These are phyloP conservation scores for Drosophila novamexicana DNA, from an alignment of 1,140 invertebrate species.

Conservation along the genomic window DNA sequence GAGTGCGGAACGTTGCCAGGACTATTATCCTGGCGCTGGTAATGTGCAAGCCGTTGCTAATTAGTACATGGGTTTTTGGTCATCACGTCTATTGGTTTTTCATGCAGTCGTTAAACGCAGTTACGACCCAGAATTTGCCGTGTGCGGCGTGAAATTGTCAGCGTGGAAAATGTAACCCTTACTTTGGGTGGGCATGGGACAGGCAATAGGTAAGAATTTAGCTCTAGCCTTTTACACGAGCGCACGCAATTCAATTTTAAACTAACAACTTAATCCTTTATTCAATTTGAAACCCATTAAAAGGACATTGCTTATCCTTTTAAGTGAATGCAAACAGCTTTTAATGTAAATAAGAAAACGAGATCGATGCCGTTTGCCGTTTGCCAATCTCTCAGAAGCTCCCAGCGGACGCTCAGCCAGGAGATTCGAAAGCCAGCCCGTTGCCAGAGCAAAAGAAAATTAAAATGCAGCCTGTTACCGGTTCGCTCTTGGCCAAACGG, in stretches of 20 bases:
- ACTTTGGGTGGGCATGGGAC: neutral
- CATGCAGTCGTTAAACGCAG: conserved; percentile 4
- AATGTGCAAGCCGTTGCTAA: conserved; percentile 73
- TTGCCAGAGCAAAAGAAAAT: conserved; percentile 52
- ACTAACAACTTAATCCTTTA: conserved; percentile 85
- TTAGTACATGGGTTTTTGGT: conserved; percentile 61
- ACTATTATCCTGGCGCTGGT: conserved; percentile 47
- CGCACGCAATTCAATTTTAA: conserved; percentile 82
- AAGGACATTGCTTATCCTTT: conserved; percentile 85
- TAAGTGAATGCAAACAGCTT: conserved; percentile 85
- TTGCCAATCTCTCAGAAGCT: conserved; percentile 48
- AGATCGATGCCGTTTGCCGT: conserved; percentile 74
- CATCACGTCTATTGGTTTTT: conserved; percentile 65
- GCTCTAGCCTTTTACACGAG: conserved; percentile 59
- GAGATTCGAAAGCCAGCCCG: conserved; percentile 6
- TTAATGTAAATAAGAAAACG: conserved; percentile 85
- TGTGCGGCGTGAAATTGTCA: conserved; percentile 48
- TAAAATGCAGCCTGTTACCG: conserved; percentile 73
- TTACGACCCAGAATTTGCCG: conserved; percentile 2
- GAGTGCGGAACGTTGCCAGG: conserved; percentile 53
- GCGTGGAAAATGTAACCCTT: conserved; percentile 14
- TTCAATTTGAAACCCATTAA: conserved; percentile 85
- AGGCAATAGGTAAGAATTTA: conserved; percentile 16
- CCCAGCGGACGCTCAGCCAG: conserved; percentile 12
- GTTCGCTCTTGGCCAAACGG: conserved; percentile 55